Conservation (phyloP, 1,140 invertebrate genomes). For the Lepidurus arcticus region DNA sequence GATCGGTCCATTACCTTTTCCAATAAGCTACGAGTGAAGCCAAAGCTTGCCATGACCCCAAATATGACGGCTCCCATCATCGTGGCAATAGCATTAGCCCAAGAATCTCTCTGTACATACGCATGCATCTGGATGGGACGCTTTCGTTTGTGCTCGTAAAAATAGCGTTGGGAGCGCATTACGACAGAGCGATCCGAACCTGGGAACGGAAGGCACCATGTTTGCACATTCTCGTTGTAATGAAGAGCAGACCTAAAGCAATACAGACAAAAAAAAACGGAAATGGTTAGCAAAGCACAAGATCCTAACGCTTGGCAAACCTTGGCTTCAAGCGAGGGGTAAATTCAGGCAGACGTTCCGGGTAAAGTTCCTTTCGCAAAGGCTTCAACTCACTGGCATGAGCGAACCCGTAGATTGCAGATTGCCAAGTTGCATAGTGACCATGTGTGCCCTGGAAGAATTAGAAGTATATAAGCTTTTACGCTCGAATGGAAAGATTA, state of each 20-base stretch:
- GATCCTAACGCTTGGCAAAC: constrained; percentile 38
- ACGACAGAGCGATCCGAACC: constrained; percentile 75
- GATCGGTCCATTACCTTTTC: constrained; percentile 50
- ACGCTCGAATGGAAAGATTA: neutral
- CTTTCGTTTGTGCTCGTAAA: constrained; percentile 60
- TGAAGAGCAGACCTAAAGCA: constrained; percentile 56
- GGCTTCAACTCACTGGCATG: constrained; percentile 55
- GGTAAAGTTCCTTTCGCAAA: constrained; percentile 60
- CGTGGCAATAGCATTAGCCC: constrained; percentile 47
- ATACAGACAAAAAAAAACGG: neutral
- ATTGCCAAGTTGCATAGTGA: constrained; percentile 78
- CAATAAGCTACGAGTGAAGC: constrained; percentile 57
- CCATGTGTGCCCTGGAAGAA: constrained; percentile 35
- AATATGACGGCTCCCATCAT: constrained; percentile 57
- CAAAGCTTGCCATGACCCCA: constrained; percentile 57
- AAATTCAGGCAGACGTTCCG: constrained; percentile 56
- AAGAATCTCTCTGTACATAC: constrained; percentile 52
- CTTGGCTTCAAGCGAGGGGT: constrained; percentile 54
- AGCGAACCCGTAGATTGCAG: constrained; percentile 64
- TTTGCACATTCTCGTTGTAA: constrained; percentile 52
- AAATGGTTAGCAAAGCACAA: neutral
- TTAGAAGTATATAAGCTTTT: neutral
- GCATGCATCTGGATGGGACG: constrained; percentile 63
- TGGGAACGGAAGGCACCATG: constrained; percentile 71
- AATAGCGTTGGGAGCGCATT: constrained; percentile 64